Base-by-base conservation (phyloP, 2,888 invertebrate genomes). In the Heteromurus nitidus region DNA sequence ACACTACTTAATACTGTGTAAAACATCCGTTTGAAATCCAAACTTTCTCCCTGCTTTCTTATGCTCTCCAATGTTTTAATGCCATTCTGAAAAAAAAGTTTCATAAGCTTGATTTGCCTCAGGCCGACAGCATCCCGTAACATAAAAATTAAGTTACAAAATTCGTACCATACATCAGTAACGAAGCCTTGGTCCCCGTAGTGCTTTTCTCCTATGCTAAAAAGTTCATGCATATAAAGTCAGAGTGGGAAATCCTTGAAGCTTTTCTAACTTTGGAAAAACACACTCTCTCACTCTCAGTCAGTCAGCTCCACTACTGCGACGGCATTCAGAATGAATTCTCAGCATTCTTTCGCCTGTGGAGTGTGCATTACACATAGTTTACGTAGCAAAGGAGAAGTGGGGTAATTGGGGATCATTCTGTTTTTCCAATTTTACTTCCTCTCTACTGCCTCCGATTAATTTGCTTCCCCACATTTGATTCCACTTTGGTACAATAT, bases 391-490 rank as follows among this genome's bases (percentile, higher is more conserved):
- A 22, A 7, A 26, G 26, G 26, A 42, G 20, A 65, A 65, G 65
- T 65, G 65, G 65, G 65, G 36, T 65, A 65, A 65, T 65, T 65
- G 65, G 44, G 36, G 65, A 65, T 65, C 65, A 36, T 36, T 65
- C 30, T 65, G 42, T 42, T 36, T 24, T 36, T 42, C 65, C 42
- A 65, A 65, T 65, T 65, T 22, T 60, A 24, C 26, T 60, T 30
- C 18, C 62, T n/a, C 44, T 36, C 22, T 44, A 20, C 18, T 65
- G n/a, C 62, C 24, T 55, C 26, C 55, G 26, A 55, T 55, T 55
- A 55, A 55, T 55, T 55, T 55, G 26, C 55, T 55, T 26, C 26
- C 26, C 26, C 26, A 22, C 26, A 55, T 22, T 55, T 55, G 55
- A 55, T 20, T 55, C 47, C 50, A 20, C 20, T 20, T 55, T 26